phyloP scores from a whole-genome alignment of 1,140 invertebrate species.

The Gryon sp. region DNA sequence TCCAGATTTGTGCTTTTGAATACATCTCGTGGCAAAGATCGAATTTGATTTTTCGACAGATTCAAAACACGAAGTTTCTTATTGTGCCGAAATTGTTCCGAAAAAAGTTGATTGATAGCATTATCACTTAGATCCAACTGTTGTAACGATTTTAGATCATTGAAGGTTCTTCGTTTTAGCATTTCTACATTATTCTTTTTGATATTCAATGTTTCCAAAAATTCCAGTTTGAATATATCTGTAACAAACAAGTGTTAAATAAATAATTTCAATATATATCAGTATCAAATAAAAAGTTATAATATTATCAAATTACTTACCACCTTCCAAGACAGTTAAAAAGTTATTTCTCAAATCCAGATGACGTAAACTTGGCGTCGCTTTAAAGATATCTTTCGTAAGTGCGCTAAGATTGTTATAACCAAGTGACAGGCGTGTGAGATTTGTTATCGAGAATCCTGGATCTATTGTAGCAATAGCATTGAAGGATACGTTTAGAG shows the following conservation, averaged over 20 bases:
- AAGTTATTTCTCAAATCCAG: constrained; percentile 85
- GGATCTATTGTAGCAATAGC: constrained; percentile 71
- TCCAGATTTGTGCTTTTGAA: constrained; percentile 90
- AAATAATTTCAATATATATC: too few relatives aligned
- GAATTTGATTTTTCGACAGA: constrained; percentile 87
- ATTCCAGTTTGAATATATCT: constrained; percentile 78
- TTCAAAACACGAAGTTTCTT: constrained; percentile 87
- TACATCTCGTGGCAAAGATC: constrained; percentile 87
- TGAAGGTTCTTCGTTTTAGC: constrained; percentile 87
- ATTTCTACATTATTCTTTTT: constrained; percentile 86
- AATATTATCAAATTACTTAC: constrained; percentile 62
- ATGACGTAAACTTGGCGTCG: constrained; percentile 83
- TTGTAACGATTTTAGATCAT: constrained; percentile 86
- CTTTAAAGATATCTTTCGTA: constrained; percentile 83
- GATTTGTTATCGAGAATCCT: constrained; percentile 68
- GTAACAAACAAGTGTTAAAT: too few relatives aligned
- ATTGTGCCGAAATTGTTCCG: constrained; percentile 90
- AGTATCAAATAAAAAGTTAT: too few relatives aligned
- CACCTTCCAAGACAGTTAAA: constrained; percentile 77
- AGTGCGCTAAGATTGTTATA: constrained; percentile 87
- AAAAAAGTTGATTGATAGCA: constrained; percentile 86
- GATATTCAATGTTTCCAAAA: constrained; percentile 87
- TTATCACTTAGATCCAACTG: constrained; percentile 90
- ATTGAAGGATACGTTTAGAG: constrained; percentile 76
- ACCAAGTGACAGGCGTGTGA: constrained; percentile 85